Percentiles rank a stretch among this genome's conserved stretches.
These are phyloP conservation scores for Papilio polyxenes DNA, from an alignment of 1,140 invertebrate genomes.

Conservation along the genomic window DNA sequence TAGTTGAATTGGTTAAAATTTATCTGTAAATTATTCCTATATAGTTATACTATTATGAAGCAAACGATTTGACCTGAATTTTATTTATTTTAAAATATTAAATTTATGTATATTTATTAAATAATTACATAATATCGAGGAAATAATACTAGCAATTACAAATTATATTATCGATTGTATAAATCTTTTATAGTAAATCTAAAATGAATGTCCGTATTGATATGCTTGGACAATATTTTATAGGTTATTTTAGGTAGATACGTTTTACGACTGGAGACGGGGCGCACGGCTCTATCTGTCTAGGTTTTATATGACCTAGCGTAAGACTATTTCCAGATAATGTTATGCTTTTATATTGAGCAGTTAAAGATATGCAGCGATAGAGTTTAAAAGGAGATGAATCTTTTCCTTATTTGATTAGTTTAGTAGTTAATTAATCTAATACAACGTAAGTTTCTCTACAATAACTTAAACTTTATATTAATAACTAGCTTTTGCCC, in stretches of 20 bases:
- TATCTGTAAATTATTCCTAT: too few species aligned
- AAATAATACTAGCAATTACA: not conserved
- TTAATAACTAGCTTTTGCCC: too few species aligned
- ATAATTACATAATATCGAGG: not conserved
- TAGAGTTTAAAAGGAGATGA: constrained; percentile 2
- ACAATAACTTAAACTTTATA: too few species aligned
- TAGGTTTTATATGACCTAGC: constrained; percentile 38
- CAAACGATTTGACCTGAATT: too few species aligned
- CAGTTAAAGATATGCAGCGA: constrained; percentile 12
- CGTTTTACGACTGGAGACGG: constrained; percentile 38
- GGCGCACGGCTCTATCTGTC: constrained; percentile 32
- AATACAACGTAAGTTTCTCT: too few species aligned
- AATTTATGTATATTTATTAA: not conserved
- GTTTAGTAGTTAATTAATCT: too few species aligned
- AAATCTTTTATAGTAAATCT: not conserved
- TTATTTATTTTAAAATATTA: too few species aligned
- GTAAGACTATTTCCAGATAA: constrained; percentile 35
- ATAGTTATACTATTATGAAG: too few species aligned
- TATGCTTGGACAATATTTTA: constrained; percentile 36
- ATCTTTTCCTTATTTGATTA: not conserved
- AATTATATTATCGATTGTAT: not conserved
- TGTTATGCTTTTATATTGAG: constrained; percentile 38
- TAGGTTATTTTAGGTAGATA: constrained; percentile 37
- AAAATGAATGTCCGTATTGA: constrained; percentile 15
- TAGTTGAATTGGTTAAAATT: too few species aligned